phyloP scores from a whole-genome alignment of 2,797 vertebrate genomes.

The Cyclopterus lumpus region DNA sequence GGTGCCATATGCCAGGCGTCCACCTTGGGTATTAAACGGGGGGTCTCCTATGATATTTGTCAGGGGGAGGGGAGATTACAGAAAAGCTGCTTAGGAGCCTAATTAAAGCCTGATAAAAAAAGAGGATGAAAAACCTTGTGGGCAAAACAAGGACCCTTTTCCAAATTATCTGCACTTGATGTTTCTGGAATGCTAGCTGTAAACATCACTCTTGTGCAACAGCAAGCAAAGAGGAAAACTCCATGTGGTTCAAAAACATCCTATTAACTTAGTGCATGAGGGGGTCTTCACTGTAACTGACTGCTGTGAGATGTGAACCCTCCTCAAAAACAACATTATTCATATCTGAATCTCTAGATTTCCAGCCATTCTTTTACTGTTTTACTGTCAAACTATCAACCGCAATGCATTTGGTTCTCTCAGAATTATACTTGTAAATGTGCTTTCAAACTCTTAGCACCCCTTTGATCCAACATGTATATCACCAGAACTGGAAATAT shows the following conservation, averaged over 20 bases:
- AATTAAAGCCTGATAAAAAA: conserved; percentile 59
- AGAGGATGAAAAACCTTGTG: conserved; percentile 3
- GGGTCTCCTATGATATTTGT: conserved; percentile 66
- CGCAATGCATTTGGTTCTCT: background rate
- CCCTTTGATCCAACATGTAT: too few relatives aligned
- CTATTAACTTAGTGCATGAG: conserved; percentile 3
- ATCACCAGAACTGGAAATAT: too few relatives aligned
- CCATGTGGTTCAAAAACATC: conserved; percentile 7
- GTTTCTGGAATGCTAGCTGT: background rate
- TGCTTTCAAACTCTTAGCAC: too few relatives aligned
- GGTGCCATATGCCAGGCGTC: conserved; percentile 73
- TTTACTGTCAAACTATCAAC: background rate
- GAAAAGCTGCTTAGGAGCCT: conserved; percentile 72
- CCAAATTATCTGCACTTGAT: background rate
- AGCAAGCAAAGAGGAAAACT: conserved; percentile 2
- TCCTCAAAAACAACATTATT: background rate
- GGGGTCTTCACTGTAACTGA: background rate
- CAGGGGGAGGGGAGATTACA: conserved; percentile 62
- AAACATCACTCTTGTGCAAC: background rate
- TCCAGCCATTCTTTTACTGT: too few relatives aligned
- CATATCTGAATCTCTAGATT: background rate
- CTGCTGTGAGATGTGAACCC: background rate
- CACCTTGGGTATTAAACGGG: conserved; percentile 55
- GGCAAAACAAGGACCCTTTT: conserved; percentile 20
- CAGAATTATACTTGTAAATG: too few relatives aligned